These are phyloP conservation scores for Salarias fasciatus DNA, from an alignment of 2,797 vertebrate species.

Conservation along the genomic window DNA sequence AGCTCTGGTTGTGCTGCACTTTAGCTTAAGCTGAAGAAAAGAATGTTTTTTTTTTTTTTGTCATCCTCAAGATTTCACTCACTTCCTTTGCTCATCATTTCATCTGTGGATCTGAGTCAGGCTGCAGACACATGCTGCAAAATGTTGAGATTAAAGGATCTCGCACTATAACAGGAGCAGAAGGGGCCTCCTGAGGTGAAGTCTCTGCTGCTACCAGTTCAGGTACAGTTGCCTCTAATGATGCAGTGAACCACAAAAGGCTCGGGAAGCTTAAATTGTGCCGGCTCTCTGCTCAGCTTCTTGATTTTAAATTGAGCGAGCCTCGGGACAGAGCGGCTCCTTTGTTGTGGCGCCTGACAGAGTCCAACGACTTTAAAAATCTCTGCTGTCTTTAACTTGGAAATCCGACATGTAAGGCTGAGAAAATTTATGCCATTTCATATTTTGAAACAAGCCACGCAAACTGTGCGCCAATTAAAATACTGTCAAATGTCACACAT, in stretches of 20 bases:
- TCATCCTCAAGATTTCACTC: not conserved
- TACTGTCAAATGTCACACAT: too few species aligned
- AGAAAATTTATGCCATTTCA: too few species aligned
- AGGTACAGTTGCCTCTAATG: slow-evolving; percentile 21
- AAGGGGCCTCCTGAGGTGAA: slow-evolving; percentile 9
- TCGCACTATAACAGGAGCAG: slow-evolving; percentile 5
- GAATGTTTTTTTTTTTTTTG: not conserved
- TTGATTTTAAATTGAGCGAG: slow-evolving; percentile 39
- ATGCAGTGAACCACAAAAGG: slow-evolving; percentile 33
- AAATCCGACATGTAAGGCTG: too few species aligned
- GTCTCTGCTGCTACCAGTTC: not conserved
- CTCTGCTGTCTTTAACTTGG: not conserved
- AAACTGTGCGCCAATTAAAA: too few species aligned
- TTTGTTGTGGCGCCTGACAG: not conserved
- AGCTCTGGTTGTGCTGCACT: too few species aligned
- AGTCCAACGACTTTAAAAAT: not conserved
- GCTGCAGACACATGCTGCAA: not conserved
- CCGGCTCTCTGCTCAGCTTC: slow-evolving; percentile 30
- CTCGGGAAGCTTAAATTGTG: slow-evolving; percentile 22
- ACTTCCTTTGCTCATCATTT: not conserved
- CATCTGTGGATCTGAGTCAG: not conserved
- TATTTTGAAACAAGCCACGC: too few species aligned
- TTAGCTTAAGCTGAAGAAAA: too few species aligned
- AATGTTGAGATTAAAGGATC: not conserved
- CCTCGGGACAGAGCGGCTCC: slow-evolving; percentile 12